Conservation (phyloP, 2,113 vertebrate species). For the Corythaixoides concolor region DNA sequence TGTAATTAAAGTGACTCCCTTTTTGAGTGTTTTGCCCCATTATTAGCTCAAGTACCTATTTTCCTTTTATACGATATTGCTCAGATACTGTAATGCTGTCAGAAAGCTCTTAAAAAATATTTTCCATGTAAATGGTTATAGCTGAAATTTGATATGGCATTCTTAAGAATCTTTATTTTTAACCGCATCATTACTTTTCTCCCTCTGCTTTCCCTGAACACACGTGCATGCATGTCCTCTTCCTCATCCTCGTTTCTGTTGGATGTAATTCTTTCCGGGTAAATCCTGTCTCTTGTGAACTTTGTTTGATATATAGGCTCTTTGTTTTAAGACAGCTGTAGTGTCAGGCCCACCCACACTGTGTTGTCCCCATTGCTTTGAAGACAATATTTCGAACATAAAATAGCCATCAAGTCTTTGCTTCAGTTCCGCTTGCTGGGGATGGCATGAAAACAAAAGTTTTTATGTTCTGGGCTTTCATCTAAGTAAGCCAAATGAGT, state of each 20-base stretch:
- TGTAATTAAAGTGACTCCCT: background rate
- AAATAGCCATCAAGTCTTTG: constrained; percentile 31
- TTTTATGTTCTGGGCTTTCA: constrained; percentile 29
- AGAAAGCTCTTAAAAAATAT: background rate
- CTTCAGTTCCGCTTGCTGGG: background rate
- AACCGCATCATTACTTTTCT: background rate
- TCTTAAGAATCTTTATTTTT: background rate
- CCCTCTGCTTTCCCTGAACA: background rate
- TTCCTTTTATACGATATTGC: background rate
- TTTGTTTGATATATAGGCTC: constrained; percentile 11
- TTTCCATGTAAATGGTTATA: background rate
- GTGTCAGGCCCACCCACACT: constrained; percentile 43
- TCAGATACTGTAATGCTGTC: background rate
- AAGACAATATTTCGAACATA: constrained; percentile 44
- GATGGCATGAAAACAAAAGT: constrained; percentile 35
- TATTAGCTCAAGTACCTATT: background rate
- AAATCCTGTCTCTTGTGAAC: background rate
- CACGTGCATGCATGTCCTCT: background rate
- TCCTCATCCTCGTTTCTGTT: constrained; percentile 3
- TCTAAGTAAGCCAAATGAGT: background rate
- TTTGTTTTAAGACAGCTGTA: constrained; percentile 48
- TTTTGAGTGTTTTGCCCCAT: background rate
- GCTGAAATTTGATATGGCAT: background rate
- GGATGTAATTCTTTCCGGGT: background rate
- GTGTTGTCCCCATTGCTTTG: constrained; percentile 28